Percentiles rank a stretch among this genome's conserved stretches.
Conservation (phyloP, 1,140 invertebrate species). For the Drosophila nigromelanica region DNA sequence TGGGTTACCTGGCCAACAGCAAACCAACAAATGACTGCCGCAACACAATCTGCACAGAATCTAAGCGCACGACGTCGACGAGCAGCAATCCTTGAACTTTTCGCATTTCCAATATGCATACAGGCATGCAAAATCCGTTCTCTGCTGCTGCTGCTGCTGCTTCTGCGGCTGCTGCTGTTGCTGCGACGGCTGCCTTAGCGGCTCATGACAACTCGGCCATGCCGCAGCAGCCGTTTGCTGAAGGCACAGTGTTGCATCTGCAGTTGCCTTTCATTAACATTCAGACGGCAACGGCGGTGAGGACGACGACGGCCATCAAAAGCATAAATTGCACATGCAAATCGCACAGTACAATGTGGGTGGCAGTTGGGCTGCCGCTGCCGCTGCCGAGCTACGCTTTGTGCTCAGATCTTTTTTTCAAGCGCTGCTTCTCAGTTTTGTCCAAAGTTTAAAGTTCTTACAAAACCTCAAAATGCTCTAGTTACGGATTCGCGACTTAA, state of each 20-base stretch:
- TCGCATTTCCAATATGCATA: slow-evolving; percentile 74
- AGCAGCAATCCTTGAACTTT: slow-evolving; percentile 76
- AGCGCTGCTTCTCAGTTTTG: slow-evolving; percentile 14
- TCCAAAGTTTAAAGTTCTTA: slow-evolving; percentile 41
- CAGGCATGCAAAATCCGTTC: slow-evolving; percentile 44
- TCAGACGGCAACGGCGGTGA: slow-evolving; percentile 18
- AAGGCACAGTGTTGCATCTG: slow-evolving; percentile 49
- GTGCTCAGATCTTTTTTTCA: slow-evolving; percentile 19
- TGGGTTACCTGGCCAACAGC: slow-evolving; percentile 62
- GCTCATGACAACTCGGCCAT: slow-evolving; percentile 34
- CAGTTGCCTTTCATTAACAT: slow-evolving; percentile 79
- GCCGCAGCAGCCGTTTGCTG: slow-evolving; percentile 28
- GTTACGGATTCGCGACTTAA: neutral
- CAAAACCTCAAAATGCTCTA: slow-evolving; percentile 24
- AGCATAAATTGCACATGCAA: slow-evolving; percentile 81
- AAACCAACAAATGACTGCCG: slow-evolving; percentile 45
- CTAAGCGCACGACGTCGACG: slow-evolving; percentile 62
- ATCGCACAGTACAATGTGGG: slow-evolving; percentile 51
- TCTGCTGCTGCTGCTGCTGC: slow-evolving; percentile 2
- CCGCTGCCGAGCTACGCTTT: slow-evolving; percentile 16
- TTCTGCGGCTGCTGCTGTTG: slow-evolving; percentile 6
- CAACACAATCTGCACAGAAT: slow-evolving; percentile 59
- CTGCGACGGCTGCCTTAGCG: slow-evolving; percentile 11
- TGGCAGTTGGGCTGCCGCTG: slow-evolving; percentile 1
- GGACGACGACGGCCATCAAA: slow-evolving; percentile 60